Base-by-base conservation (phyloP, 2,888 invertebrate genomes). In the Meliscaeva auricollis region DNA sequence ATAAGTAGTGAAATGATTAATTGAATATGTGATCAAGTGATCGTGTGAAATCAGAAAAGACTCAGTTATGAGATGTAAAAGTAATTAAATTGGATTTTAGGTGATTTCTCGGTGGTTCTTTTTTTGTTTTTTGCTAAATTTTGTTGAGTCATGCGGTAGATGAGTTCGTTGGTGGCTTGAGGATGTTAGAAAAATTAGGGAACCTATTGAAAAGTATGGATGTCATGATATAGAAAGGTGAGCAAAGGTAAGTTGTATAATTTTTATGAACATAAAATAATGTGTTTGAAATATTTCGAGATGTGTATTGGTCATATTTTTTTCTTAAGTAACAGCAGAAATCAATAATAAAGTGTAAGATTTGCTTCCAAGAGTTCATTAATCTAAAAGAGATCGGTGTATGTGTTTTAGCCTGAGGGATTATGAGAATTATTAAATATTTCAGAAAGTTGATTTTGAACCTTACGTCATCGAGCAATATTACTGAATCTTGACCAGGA, bases 11-110 rank as follows among this genome's bases (percentile, higher is more conserved):
- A 17, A 38, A 70, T 84, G 83, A 84, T 84, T 84, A 79, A 84
- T 84, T 75, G 74, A 52, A 64, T 69, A 50, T 38, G 54, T 30
- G 62, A 62, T 64, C 62, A 66, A 62, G 62, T 77, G 73, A 79
- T 84, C 79, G 79, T 74, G 79, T 79, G 83, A 84, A 84, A 75
- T 75, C 74, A 66, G 64, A 84, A 64, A 75, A 52, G 66, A 75
- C 30, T 62, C 41, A 30, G 44, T 70, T 70, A 41, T 20, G 15
- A 64, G 46, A 66, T 66, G 79, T 74, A 74, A 69, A 75, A 75
- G 52, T 75, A 79, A 84, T 84, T 79, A 79, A 84, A 70, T 58
- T 56, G 73, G 54, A 60, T 77, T 60, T 56, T 13, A 70, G 64
- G 48, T 81, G 41, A 32, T 32, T 58, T 72, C 72, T 46, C 9